These are phyloP conservation scores for Brenthis hecate DNA, from an alignment of 2,888 invertebrate species.

Conservation along the genomic window DNA sequence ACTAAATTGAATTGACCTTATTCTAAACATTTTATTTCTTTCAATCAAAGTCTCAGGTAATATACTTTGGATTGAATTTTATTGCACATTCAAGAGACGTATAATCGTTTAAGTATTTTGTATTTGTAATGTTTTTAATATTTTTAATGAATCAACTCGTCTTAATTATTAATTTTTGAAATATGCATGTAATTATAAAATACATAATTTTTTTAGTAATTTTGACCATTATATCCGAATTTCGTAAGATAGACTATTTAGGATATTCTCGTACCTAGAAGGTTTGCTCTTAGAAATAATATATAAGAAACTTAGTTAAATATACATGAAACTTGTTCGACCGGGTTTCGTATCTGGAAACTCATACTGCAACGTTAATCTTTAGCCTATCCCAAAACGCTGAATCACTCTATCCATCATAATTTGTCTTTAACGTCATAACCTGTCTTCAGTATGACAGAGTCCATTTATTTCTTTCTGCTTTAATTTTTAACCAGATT, in stretches of 20 bases:
- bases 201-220: too few relatives aligned
- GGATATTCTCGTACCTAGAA: not conserved
- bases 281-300: not conserved
- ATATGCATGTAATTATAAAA: too few relatives aligned
- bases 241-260: not conserved
- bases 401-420: conserved; percentile 32
- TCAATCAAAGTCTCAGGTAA: conserved; percentile 16
- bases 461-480: conserved; percentile 22
- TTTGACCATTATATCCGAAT: too few relatives aligned
- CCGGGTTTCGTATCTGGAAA: not conserved
- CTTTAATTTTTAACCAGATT: conserved; percentile 12
- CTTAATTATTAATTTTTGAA: too few relatives aligned
- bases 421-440: conserved; percentile 32
- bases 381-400: conserved; percentile 17
- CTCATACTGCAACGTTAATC: conserved; percentile 24
- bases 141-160: too few relatives aligned
- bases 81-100: conserved; percentile 1
- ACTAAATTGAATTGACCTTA: not conserved
- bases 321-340: not conserved
- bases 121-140: not conserved
- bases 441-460: conserved; percentile 11
- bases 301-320: not conserved
- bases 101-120: conserved; percentile 1
- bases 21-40: conserved; percentile 30
- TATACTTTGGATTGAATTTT: conserved; percentile 4